Conservation (phyloP, 2,797 vertebrate species). For the Limnodromus scolopaceus region DNA sequence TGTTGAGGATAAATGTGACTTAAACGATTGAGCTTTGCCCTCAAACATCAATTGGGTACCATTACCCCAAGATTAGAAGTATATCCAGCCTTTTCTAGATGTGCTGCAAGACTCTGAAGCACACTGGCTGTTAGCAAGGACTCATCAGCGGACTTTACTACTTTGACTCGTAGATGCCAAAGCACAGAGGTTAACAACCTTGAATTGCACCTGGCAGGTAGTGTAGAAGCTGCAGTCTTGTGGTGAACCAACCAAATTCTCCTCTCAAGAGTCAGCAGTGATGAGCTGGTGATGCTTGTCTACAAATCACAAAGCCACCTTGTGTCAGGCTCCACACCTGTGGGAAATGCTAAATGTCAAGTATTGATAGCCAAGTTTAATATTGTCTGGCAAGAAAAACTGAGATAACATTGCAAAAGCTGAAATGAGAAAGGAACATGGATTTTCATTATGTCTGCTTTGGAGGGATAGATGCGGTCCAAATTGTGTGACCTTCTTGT, state of each 20-base stretch:
- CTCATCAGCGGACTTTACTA: neutral
- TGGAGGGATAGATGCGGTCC: neutral
- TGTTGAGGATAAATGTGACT: neutral
- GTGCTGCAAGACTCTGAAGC: neutral
- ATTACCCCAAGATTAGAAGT: neutral
- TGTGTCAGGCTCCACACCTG: neutral
- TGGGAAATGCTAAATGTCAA: neutral
- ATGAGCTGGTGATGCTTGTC: neutral
- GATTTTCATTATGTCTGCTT: neutral
- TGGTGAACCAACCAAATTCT: neutral
- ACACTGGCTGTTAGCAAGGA: neutral
- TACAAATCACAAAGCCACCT: neutral
- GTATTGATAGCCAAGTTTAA: neutral
- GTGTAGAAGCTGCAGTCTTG: neutral
- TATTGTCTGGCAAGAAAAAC: neutral
- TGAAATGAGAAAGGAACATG: neutral
- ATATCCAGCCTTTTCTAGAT: neutral
- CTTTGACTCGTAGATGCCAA: neutral
- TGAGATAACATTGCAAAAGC: neutral
- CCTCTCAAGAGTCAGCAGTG: neutral
- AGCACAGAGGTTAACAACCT: neutral
- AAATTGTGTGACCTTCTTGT: neutral
- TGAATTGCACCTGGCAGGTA: neutral
- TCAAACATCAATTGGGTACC: neutral
- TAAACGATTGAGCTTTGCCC: neutral